Conservation (phyloP, 2,113 vertebrate species). For the Chinchilla lanigera region DNA sequence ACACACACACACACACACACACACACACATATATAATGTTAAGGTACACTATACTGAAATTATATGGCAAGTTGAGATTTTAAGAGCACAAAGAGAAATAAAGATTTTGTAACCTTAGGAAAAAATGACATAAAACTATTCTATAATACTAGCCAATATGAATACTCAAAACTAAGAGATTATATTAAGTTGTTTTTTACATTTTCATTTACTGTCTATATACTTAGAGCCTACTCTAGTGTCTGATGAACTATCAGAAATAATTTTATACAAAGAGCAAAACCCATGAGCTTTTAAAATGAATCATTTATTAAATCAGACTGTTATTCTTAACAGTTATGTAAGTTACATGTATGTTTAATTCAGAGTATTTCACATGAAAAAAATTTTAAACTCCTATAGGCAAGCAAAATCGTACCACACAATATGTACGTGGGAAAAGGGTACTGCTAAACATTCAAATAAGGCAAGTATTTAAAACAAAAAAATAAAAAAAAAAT, state of each 20-base stretch:
- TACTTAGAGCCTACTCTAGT: slow-evolving; percentile 1
- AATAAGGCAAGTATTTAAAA: slow-evolving; percentile 92
- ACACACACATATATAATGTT: neutral
- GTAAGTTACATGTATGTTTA: slow-evolving; percentile 97
- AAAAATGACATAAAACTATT: neutral
- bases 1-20: too few species aligned
- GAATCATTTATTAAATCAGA: slow-evolving; percentile 98
- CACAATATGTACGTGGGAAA: slow-evolving; percentile 96
- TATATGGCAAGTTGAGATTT: slow-evolving; percentile 9
- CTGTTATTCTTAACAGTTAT: slow-evolving; percentile 98
- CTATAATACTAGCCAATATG: neutral
- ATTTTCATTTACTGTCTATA: neutral
- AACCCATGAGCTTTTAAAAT: slow-evolving; percentile 86
- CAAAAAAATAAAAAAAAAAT: slow-evolving; percentile 87
- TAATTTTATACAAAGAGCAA: slow-evolving; percentile 76
- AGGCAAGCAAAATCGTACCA: slow-evolving; percentile 98
- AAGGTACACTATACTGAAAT: neutral
- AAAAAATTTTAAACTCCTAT: slow-evolving; percentile 93
- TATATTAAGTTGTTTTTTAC: neutral
- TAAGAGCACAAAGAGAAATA: slow-evolving; percentile 10
- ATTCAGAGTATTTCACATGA: slow-evolving; percentile 92
- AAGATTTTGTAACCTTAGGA: neutral
- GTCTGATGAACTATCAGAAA: slow-evolving; percentile 55
- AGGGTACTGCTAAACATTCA: slow-evolving; percentile 88
- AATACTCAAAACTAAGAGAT: neutral